phyloP scores from a whole-genome alignment of 1,140 invertebrate genomes.

The Drosophila rhopaloa region DNA sequence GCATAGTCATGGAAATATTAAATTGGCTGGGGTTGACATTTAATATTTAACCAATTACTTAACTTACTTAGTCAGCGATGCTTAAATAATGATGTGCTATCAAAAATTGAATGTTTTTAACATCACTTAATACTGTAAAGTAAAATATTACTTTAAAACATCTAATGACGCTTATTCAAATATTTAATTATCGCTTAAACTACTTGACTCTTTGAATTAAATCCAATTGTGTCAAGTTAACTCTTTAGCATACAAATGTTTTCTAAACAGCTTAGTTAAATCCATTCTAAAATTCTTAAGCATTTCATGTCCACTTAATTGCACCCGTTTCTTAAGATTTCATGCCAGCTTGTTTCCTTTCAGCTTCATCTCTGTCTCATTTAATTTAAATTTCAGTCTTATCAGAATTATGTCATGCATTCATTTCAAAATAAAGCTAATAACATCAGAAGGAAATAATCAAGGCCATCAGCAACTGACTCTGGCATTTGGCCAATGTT shows the following conservation, averaged over 20 bases:
- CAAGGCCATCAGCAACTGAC: slow-evolving; percentile 29
- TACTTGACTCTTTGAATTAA: no score
- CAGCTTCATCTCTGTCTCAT: slow-evolving; percentile 1
- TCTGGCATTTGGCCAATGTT: slow-evolving; percentile 49
- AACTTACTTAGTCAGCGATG: no score
- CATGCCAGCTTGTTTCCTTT: slow-evolving; percentile 10
- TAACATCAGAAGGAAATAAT: slow-evolving; percentile 45
- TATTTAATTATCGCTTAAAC: no score
- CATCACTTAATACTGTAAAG: no score
- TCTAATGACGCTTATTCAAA: no score
- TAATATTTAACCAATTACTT: no score
- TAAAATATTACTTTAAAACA: no score
- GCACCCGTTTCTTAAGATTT: not conserved
- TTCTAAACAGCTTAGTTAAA: not conserved
- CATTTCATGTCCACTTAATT: not conserved
- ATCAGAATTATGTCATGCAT: slow-evolving; percentile 15
- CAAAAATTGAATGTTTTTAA: no score
- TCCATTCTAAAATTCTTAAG: not conserved
- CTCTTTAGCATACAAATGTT: no score
- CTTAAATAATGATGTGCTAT: no score
- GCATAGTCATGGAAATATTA: not conserved
- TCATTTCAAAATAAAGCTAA: slow-evolving; percentile 35
- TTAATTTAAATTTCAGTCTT: slow-evolving; percentile 34
- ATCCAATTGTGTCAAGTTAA: no score
- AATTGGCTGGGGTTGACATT: not conserved